Base-by-base conservation (phyloP, 2,888 invertebrate genomes). In the Lordiphosa fenestrarum region DNA sequence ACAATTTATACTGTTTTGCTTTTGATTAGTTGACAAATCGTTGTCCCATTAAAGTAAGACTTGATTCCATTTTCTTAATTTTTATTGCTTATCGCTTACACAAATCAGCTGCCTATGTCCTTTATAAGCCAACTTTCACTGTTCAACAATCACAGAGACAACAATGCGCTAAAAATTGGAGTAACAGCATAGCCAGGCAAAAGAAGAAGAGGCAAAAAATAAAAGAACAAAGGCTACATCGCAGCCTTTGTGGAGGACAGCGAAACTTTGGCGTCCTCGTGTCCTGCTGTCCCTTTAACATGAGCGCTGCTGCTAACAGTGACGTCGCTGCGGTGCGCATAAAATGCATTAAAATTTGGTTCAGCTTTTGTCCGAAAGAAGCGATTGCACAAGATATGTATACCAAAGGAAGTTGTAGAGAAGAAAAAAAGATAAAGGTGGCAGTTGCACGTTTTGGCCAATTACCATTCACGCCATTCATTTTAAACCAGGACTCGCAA, bases 311-410 rank as follows among this genome's bases (percentile, higher is more conserved):
- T 15, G 15, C 15, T 15, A 15, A 30, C 30, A 7, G 30, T 9
- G 30, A 9, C 30, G 30, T 7, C 30, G 30, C 38, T 33, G 23
- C 15, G 6, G 9, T 58, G 70, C 58, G 56, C 66, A 77, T 69
- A 77, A 75, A 71, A 7, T 77, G 74, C 62, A 70, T 77, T 75
- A 80, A 68, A 76, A 69, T 73, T 73, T 59, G 60, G 55, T 61
- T 69, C 60, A 15, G 36, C 39, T 35, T 47, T 2, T 10, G 21
- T 23, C 30, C 44, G 15, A 30, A 35, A 49, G 42, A 57, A 53
- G 50, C 49, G 65, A 66, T 58, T 62, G 55, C 61, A 51, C 63
- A 71, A 68, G 50, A 55, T 65, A 55, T 65, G 58, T 61, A 58
- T 56, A 54, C 46, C 59, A 70, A 69, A 57, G 70, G 70, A 73